phyloP scores from a whole-genome alignment of 2,113 vertebrate genomes.

The Tor tambroides region DNA sequence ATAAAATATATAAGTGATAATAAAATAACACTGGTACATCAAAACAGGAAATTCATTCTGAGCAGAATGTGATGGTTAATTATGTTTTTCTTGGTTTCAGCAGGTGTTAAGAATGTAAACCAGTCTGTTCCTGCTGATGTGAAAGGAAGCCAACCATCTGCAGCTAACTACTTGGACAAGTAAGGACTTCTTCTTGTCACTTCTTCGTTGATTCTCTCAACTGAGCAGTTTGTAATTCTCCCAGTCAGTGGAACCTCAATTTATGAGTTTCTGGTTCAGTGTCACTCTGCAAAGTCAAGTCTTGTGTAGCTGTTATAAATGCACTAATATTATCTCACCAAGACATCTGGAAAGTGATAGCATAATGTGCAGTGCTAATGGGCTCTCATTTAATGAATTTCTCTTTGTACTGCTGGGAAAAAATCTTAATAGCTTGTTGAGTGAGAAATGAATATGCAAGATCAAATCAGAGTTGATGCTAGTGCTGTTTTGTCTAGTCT shows the following conservation, averaged over 20 bases:
- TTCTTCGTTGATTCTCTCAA: neutral
- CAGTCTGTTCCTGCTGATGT: slow-evolving; percentile 51
- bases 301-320: neutral
- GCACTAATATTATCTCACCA: neutral
- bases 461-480: neutral
- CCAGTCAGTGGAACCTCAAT: neutral
- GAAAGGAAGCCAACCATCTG: slow-evolving; percentile 64
- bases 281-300: neutral
- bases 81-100: slow-evolving; percentile 42
- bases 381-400: neutral
- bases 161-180: slow-evolving; percentile 83
- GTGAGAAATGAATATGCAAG: slow-evolving; percentile 3
- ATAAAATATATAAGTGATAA: neutral
- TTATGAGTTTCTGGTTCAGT: neutral
- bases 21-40: neutral
- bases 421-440: neutral
- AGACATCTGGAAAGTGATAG: slow-evolving; percentile 13
- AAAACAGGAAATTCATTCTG: neutral
- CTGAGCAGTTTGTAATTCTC: neutral
- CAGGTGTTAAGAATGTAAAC: slow-evolving; percentile 67
- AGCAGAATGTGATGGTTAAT: neutral
- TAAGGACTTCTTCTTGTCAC: slow-evolving; percentile 70
- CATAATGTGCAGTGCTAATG: neutral
- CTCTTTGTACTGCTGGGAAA: slow-evolving; percentile 12
- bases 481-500: slow-evolving; percentile 47